Conservation (phyloP, 1,140 invertebrate species). For the Diuraphis noxia region DNA sequence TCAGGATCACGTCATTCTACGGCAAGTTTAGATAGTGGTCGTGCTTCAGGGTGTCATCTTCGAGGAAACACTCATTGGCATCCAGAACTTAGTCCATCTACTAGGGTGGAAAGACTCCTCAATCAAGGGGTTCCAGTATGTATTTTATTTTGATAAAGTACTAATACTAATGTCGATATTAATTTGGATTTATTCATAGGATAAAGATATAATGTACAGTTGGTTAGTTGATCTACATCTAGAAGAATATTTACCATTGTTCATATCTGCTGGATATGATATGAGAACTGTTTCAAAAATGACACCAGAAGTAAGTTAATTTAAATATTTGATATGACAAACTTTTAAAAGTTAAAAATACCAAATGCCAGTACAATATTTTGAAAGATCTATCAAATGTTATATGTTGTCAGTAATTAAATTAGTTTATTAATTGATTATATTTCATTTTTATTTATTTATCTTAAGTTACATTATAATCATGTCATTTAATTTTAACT, state of each 20-base stretch:
- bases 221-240: conserved; percentile 95
- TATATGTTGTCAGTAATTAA: background rate
- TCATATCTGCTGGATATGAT: conserved; percentile 95
- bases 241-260: conserved; percentile 93
- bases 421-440: background rate
- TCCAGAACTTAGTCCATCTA: conserved; percentile 63
- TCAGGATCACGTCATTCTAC: conserved; percentile 86
- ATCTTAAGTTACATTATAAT: background rate
- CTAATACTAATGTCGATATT: background rate
- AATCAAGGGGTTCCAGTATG: conserved; percentile 66
- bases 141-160: conserved; percentile 10
- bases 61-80: conserved; percentile 77
- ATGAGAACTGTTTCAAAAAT: conserved; percentile 95
- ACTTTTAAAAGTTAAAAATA: background rate
- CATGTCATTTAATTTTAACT: background rate
- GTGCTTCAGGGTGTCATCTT: conserved; percentile 70
- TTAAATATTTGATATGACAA: background rate
- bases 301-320: conserved; percentile 83
- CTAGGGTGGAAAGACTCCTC: conserved; percentile 68
- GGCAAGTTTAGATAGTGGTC: conserved; percentile 87
- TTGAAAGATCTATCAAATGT: background rate
- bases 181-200: conserved; percentile 65
- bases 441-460: background rate
- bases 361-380: background rate
- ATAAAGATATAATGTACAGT: conserved; percentile 88